A percentile compares a stretch with the other conserved stretches of the same genome.
Conservation (phyloP, 2,888 invertebrate genomes). For the Anarsia innoxiella region DNA sequence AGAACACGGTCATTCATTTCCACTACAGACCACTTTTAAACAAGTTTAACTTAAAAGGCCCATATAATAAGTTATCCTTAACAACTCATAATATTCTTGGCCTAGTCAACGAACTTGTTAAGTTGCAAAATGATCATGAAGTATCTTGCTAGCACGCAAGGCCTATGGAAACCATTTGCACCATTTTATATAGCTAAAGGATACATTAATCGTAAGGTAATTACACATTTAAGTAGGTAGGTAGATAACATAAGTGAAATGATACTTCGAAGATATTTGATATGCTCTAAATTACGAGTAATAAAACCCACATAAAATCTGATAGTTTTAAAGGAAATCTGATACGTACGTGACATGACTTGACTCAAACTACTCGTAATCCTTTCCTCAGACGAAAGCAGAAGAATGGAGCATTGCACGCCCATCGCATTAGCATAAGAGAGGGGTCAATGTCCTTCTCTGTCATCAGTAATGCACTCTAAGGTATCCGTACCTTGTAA, state of each 20-base stretch:
- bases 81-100: conserved; percentile 1
- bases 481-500: conserved; percentile 1
- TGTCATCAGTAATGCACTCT: conserved; percentile 32
- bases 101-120: background rate
- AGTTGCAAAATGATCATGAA: conserved; percentile 1
- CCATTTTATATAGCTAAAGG: too few relatives aligned
- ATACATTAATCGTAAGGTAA: too few relatives aligned
- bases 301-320: background rate
- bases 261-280: too few relatives aligned
- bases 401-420: conserved; percentile 51
- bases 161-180: too few relatives aligned
- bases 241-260: too few relatives aligned
- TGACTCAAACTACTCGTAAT: background rate
- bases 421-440: conserved; percentile 56
- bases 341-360: too few relatives aligned
- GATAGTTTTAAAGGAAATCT: background rate
- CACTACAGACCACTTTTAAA: conserved; percentile 13
- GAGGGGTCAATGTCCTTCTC: conserved; percentile 50
- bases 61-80: conserved; percentile 1
- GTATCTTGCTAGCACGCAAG: too few relatives aligned
- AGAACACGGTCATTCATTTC: too few relatives aligned
- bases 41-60: background rate
- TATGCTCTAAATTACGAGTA: too few relatives aligned
- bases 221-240: too few relatives aligned
- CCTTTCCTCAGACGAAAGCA: conserved; percentile 36